These are phyloP conservation scores for Archivesica marissinica DNA, from an alignment of 1,140 invertebrate species.

Conservation along the genomic window DNA sequence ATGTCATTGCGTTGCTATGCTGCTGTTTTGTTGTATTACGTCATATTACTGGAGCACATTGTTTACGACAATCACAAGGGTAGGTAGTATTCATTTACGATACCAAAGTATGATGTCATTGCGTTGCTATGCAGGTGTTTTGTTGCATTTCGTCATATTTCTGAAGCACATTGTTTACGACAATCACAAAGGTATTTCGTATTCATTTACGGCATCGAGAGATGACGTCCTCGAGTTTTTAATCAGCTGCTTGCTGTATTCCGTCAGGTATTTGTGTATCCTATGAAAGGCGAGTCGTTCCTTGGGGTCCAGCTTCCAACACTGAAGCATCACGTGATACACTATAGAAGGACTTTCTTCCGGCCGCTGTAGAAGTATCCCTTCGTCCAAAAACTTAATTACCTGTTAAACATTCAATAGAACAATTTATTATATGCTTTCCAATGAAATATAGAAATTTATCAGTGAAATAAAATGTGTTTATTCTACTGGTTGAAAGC, in stretches of 20 bases:
- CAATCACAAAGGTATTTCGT: constrained; percentile 52
- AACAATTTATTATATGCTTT: too few species aligned
- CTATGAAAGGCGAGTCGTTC: constrained; percentile 91
- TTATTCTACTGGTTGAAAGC: too few species aligned
- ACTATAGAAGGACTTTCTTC: constrained; percentile 91
- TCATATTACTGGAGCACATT: too few species aligned
- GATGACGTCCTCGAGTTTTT: constrained; percentile 44
- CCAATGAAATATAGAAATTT: too few species aligned
- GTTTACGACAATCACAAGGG: constrained; percentile 22
- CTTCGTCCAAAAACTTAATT: constrained; percentile 92
- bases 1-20: too few species aligned
- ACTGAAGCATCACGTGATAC: constrained; percentile 92
- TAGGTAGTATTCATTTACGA: constrained; percentile 52
- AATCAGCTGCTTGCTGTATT: constrained; percentile 73
- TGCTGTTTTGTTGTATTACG: too few species aligned
- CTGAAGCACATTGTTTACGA: constrained; percentile 80
- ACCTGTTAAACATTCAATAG: constrained; percentile 86
- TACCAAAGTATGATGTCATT: constrained; percentile 36
- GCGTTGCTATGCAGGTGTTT: constrained; percentile 60
- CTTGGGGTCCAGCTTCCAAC: constrained; percentile 93
- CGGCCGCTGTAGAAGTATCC: constrained; percentile 92
- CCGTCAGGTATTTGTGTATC: constrained; percentile 88
- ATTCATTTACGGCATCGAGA: constrained; percentile 45
- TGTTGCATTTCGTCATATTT: constrained; percentile 85
- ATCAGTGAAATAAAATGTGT: too few species aligned